Base-by-base conservation (phyloP, 2,888 invertebrate genomes). In the Ochlodes sylvanus region DNA sequence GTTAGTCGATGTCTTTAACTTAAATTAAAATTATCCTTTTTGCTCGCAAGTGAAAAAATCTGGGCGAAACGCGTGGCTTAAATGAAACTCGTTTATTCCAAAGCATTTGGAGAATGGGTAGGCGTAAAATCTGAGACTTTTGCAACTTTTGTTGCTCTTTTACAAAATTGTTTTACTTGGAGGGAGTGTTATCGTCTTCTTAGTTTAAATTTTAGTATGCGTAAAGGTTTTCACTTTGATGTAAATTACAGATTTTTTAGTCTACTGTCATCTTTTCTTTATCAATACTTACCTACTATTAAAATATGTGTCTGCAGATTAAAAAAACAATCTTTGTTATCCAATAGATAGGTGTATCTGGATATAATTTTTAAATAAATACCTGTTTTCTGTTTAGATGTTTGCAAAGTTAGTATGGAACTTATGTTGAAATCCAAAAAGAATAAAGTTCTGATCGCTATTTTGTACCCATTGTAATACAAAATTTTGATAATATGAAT, bases 1-100 rank as follows among this genome's bases (percentile, higher is more conserved):
- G 65, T 65, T 65, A 19, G 50, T 19, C 38, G 58, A 41, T 58
- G 65, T 65, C 57, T 65, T 65, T 65, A 50, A 65, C 50, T 65
- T 58, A 57, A 58, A 65, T 65, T 57, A 58, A 57, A 65, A 57
- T 65, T 15, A 52, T 50, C 57, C 58, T 57, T 65, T 7, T 41
- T 52, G 9, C 41, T 57, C 38, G 58, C n/a, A 50, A 65, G 58
- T 57, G 57, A 57, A 65, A 65, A 64, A 65, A 58, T 42, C 57
- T 14, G 50, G 19, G 50, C n/a, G 12, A 50, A 47, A 50, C 17
- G 50, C 19, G 19, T 50, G 50, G 10, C 19, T 50, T 50, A 50
- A 50, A 19, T 19, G 50, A 50, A 50, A 19, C 50, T 50, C 50
- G 19, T 50, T 50, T 50, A 19, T 19, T 47, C 9, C 44, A 7